A percentile compares a stretch with the other conserved stretches of the same genome.
These are phyloP conservation scores for Xiphias gladius DNA, from an alignment of 2,113 vertebrate species.

Conservation along the genomic window DNA sequence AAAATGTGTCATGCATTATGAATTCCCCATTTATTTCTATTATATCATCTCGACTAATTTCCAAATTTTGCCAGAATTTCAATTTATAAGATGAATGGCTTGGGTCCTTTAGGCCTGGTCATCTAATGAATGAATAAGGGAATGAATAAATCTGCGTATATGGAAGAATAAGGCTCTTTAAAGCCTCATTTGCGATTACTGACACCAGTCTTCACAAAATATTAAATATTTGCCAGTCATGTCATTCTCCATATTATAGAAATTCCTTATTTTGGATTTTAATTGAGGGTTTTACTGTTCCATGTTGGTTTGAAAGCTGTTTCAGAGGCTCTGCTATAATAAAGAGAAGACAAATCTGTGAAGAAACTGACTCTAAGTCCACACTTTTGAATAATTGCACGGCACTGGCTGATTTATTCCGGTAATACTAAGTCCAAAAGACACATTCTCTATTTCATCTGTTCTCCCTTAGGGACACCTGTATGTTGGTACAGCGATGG, in stretches of 20 bases:
- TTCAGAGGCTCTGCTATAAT: neutral
- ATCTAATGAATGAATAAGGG: neutral
- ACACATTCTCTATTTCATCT: neutral
- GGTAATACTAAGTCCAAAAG: neutral
- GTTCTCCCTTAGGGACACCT: slow-evolving; percentile 82
- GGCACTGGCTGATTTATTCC: neutral
- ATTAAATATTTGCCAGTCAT: neutral
- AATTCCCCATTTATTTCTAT: neutral
- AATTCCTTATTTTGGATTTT: neutral
- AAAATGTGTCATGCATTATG: neutral
- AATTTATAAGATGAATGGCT: neutral
- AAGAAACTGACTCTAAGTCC: neutral
- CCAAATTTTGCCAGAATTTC: neutral
- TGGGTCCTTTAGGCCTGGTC: neutral
- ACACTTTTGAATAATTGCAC: neutral
- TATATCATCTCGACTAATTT: neutral
- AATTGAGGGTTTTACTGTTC: neutral
- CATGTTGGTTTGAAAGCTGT: neutral
- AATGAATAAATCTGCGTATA: neutral
- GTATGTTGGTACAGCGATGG: slow-evolving; percentile 84
- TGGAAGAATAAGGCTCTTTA: neutral
- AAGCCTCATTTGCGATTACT: neutral
- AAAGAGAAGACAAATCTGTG: neutral
- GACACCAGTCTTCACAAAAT: neutral
- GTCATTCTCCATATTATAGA: neutral